Evolutionary conservation across 2,113 vertebrate genomes (phyloP), one percentile per base, ranked within the genome.

Genomic region (Myxocyprinus asiaticus): DNA sequence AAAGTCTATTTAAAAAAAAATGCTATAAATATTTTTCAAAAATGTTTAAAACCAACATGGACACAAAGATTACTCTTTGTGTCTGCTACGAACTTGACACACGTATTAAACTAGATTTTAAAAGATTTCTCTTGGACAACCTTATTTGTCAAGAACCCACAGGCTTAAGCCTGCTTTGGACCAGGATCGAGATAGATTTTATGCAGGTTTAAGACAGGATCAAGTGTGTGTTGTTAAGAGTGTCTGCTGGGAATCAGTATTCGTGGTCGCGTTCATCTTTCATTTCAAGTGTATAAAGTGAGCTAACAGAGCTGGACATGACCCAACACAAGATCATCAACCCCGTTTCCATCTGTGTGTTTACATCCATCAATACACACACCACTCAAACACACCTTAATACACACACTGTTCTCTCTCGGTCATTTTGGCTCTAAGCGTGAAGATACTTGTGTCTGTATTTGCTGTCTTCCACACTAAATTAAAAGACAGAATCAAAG

Each of bases 291-390:
- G 73, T 14, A 53, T 76, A 64, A 76, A 65, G 73, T 55, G 22
- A 47, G 12, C 33, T 76, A 76, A 53, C 48, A 55, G 74, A 1
- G 62, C 62, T 65, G 74, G 74, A 76, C 74, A 3, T 3, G 12
- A 64, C 62, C 62, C 61, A 65, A 76, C 74, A 55, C 74, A 65
- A 65, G 74, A 62, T 76, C 62, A 17, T 65, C 74, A 76, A 65
- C 73, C 62, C 22, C 50, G 15, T 76, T 74, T 64, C 63, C 62
- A n/a, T 62, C 62, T 43, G 7, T 11, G 59, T 33, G 14, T 76
- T 65, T 65, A 76, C 8, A 5, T 33, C 11, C n/a, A 76, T 76
- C 73, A 55, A 76, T 76, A 55, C 70, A 73, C n/a, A 73, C 50
- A 70, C 22, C 22, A 33, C 22, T 1, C 22, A 33, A 33, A 33